Evolutionary conservation across 2,113 vertebrate genomes (phyloP), one percentile per base, ranked within the genome.

Genomic region (Calidris pygmaea): DNA sequence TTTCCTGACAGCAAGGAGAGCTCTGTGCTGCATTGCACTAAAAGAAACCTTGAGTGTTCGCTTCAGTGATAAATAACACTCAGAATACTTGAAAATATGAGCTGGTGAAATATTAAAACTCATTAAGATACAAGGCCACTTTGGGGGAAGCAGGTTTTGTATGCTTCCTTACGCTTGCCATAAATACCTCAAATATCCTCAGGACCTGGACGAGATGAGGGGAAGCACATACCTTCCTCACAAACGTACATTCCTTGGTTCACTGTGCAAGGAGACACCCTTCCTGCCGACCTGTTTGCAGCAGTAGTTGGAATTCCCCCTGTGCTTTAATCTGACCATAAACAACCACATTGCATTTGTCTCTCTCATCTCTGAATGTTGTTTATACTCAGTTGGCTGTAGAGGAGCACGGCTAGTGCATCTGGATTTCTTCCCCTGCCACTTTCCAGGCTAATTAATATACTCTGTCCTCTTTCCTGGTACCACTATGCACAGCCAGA

Each of bases 361-460:
- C 58, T 84, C 34, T 56, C 86, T 91, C 66, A 76, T 92, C 55
- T 91, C 62, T 79, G 58, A 79, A 19, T 29, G 43, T 47, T 94
- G 92, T 93, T 96, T 96, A 92, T 91, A 89, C n/a, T 70, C 62
- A 41, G 45, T 30, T 83, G 55, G 75, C 87, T 78, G 53, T 18
- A 72, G 76, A 8, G 5, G 15, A 86, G 24, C 4, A 22, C 84
- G 62, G 12, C 35, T 50, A 53, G 48, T 58, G 48, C 90, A 73
- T 76, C 45, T 85, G 92, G 66, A 72, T 91, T 90, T 73, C 58
- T 93, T 82, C 39, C 74, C 41, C n/a, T 72, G n/a, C 35, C 85
- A n/a, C 73, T 93, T 90, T 89, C 73, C 66, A 70, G 37, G n/a
- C 22, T 82, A 68, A 87, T 62, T 93, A 89, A 91, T 82, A 50